Conservation (phyloP, 2,888 invertebrate genomes). For the Tortricodes alternella region DNA sequence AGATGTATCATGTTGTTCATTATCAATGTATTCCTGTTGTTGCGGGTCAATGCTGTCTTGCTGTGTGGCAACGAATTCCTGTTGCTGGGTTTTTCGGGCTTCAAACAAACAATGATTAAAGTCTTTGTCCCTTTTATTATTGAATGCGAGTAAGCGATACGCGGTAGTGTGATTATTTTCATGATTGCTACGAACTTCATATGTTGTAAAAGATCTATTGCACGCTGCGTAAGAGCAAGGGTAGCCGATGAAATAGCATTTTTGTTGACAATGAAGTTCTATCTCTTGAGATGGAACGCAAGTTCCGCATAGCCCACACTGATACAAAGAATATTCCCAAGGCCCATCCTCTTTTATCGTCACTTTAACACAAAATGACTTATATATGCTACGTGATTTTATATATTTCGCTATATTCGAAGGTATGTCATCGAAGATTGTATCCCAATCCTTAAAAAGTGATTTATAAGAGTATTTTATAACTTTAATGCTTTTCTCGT, state of each 20-base stretch:
- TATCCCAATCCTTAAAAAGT: background rate
- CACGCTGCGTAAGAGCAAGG: background rate
- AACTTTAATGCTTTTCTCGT: background rate
- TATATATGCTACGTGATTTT: background rate
- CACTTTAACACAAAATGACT: background rate
- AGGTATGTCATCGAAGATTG: background rate
- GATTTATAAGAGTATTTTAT: background rate
- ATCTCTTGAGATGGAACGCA: background rate
- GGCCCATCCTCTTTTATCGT: background rate
- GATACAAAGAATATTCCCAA: background rate
- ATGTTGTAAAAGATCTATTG: background rate
- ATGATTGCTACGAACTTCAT: background rate
- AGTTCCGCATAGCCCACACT: background rate
- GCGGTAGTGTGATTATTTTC: background rate
- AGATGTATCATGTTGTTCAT: too few species aligned
- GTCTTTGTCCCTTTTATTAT: background rate
- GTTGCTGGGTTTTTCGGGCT: background rate
- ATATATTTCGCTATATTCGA: background rate
- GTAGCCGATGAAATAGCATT: background rate
- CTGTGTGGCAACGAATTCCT: background rate
- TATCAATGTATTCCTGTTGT: background rate
- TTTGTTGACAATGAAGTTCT: background rate
- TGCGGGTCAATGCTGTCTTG: too few species aligned
- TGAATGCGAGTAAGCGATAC: background rate
- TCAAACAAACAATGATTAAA: background rate